Evolutionary conservation across 1,140 invertebrate genomes (phyloP).

Genomic region (Holcopasites calliopsidis): DNA sequence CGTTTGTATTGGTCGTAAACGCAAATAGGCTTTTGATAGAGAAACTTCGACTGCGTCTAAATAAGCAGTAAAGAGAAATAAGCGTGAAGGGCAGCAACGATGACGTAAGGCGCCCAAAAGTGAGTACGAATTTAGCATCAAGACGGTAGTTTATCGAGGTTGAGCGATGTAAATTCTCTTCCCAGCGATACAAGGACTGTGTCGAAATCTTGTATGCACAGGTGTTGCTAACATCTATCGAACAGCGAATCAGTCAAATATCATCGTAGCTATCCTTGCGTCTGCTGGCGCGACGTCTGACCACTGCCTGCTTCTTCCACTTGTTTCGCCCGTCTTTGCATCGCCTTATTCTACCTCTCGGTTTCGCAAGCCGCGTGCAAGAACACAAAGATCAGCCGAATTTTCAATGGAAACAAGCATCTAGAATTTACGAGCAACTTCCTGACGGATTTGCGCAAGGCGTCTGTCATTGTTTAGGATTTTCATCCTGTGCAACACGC

Average conservation of each 20-base stretch:
- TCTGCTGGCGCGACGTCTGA: neutral
- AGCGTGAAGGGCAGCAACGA: neutral
- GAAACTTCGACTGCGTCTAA: neutral
- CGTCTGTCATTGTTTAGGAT: neutral
- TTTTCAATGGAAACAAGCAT: neutral
- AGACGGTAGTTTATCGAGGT: too few species aligned
- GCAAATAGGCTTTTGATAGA: too few species aligned
- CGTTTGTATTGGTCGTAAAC: too few species aligned
- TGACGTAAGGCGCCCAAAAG: neutral
- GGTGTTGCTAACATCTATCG: neutral
- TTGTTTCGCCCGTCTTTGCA: neutral
- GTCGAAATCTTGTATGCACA: neutral
- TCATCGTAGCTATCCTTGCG: neutral
- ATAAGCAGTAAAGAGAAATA: neutral
- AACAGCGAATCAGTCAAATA: neutral
- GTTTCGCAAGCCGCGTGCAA: neutral
- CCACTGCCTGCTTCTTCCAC: neutral
- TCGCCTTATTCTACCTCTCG: neutral
- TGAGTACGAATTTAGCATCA: neutral
- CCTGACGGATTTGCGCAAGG: neutral
- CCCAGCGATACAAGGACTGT: too few species aligned
- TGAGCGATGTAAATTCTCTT: too few species aligned
- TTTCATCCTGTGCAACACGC: neutral
- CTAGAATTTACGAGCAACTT: slow-evolving; percentile 16
- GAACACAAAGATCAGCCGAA: neutral